phyloP scores from a whole-genome alignment of 2,888 invertebrate species.

The Cosmorhoe ocellata region DNA sequence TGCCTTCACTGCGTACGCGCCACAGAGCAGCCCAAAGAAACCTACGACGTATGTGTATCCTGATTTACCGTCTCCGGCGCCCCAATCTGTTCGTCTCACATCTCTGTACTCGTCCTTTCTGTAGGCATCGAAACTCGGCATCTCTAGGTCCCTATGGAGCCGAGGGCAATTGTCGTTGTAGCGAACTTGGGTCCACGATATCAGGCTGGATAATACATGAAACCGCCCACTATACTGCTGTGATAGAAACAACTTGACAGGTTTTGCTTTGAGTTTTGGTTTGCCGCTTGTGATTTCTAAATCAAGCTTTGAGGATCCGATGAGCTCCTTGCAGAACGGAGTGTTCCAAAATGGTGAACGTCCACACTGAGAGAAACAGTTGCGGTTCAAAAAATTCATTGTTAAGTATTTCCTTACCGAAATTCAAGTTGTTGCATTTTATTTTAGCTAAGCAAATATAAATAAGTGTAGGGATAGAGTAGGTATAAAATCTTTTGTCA shows the following conservation, averaged over 20 bases:
- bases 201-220: conserved; percentile 29
- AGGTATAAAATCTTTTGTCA: background rate
- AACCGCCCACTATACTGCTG: conserved; percentile 15
- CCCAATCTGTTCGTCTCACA: conserved; percentile 58
- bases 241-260: conserved; percentile 14
- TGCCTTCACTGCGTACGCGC: conserved; percentile 84
- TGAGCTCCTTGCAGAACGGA: conserved; percentile 40
- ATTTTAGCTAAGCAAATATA: background rate
- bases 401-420: conserved; percentile 4
- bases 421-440: conserved; percentile 14
- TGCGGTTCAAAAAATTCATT: conserved; percentile 50
- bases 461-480: no score
- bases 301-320: conserved; percentile 25
- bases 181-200: conserved; percentile 64
- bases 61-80: conserved; percentile 56
- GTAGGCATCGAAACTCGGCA: conserved; percentile 64
- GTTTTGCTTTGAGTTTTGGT: background rate
- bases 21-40: conserved; percentile 80
- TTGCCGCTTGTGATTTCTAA: conserved; percentile 13
- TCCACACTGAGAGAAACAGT: conserved; percentile 39
- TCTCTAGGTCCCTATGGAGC: conserved; percentile 64
- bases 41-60: conserved; percentile 77
- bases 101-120: conserved; percentile 63
- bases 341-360: conserved; percentile 40
- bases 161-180: conserved; percentile 55